phyloP scores from a whole-genome alignment of 1,140 invertebrate species.

The Drosophila busckii region DNA sequence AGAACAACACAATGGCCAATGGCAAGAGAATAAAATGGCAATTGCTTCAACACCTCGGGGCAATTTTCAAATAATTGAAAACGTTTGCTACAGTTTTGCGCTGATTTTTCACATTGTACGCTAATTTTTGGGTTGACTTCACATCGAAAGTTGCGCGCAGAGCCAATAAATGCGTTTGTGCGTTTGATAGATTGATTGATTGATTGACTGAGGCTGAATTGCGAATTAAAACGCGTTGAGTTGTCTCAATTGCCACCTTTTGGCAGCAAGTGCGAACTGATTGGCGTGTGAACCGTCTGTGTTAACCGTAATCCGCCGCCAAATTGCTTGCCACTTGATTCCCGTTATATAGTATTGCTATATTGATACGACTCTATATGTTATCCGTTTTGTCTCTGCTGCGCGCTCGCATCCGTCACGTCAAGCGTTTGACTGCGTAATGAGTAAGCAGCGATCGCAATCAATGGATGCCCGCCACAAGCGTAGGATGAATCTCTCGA shows the following conservation, averaged over 20 bases:
- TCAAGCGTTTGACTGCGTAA: conserved; percentile 59
- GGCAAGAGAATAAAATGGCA: conserved; percentile 18
- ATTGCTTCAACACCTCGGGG: conserved; percentile 28
- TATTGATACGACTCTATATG: background rate
- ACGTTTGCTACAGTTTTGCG: conserved; percentile 10
- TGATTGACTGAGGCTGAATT: conserved; percentile 43
- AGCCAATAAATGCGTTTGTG: no score
- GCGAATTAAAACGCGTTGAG: conserved; percentile 50
- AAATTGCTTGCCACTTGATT: no score
- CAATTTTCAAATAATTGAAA: conserved; percentile 22
- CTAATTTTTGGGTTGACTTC: conserved; percentile 10
- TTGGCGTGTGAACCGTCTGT: no score
- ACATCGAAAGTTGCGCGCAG: no score
- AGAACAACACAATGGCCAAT: background rate
- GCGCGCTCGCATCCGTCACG: conserved; percentile 55
- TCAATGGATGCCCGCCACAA: conserved; percentile 24
- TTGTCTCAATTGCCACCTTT: conserved; percentile 66
- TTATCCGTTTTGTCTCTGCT: background rate
- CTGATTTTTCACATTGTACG: conserved; percentile 7
- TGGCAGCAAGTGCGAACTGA: conserved; percentile 62
- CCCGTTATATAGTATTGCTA: background rate
- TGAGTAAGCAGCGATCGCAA: conserved; percentile 32
- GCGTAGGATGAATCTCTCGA: background rate
- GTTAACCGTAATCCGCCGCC: conserved; percentile 8
- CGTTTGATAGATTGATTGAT: conserved; percentile 49